Evolutionary conservation across 35 echinoderm and acorn worm species (phyloP).

Genomic region (Stichopus chloronotus): DNA sequence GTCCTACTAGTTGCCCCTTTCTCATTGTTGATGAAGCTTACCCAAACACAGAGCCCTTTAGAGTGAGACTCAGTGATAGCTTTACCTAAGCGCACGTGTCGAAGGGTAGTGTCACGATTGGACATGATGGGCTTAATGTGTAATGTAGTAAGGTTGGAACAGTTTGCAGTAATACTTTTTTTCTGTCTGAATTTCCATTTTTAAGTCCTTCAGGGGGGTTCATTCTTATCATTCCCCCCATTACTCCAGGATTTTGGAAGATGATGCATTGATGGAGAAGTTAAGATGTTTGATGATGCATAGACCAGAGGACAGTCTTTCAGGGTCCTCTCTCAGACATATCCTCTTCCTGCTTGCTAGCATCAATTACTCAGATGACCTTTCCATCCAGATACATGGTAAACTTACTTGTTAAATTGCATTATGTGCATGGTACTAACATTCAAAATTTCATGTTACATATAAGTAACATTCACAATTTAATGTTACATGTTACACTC

Average conservation of each 20-base stretch:
- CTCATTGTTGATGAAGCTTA: no score
- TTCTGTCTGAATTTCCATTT: background rate
- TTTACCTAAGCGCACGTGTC: no score
- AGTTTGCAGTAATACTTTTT: no score
- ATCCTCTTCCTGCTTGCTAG: conserved; percentile 14
- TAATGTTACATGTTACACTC: no score
- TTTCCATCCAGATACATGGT: conserved; percentile 9
- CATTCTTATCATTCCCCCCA: no score
- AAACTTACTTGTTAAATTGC: background rate
- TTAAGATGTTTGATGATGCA: background rate
- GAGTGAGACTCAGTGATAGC: no score
- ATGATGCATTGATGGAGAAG: background rate
- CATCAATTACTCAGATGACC: background rate
- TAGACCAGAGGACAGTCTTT: background rate
- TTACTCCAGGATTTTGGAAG: background rate
- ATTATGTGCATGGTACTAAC: background rate
- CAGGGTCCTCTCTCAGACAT: conserved; percentile 12
- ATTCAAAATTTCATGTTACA: background rate
- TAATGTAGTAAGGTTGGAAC: no score
- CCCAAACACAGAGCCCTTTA: no score
- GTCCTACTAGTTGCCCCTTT: no score
- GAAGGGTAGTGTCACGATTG: no score
- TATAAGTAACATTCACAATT: no score
- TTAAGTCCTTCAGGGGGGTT: background rate
- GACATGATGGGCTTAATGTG: no score